Base-by-base conservation (phyloP, 2,888 invertebrate species). In the Desoria tigrina region DNA sequence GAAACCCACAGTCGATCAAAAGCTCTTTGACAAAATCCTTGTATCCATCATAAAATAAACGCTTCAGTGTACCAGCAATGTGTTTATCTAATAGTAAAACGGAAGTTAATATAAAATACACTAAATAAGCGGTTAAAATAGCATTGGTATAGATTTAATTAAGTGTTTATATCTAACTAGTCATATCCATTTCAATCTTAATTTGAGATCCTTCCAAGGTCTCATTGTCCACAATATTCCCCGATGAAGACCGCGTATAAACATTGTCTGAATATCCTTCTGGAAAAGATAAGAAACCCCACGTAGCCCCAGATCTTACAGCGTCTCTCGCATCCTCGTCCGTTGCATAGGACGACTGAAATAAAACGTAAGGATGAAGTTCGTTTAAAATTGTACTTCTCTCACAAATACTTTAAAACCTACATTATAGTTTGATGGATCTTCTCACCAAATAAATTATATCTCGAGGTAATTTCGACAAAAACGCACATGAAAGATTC, bases 241-340 rank as follows among this genome's bases (percentile, higher is more conserved):
- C 63, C 28, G 64, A 65, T 2, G 71, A 24, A 2, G 67, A 61
- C 57, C 69, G 54, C 1, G 65, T 58, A 53, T 61, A 66, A 21
- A 69, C 63, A 26, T 65, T 50, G 0, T 39, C 42, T 9, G 68
- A 66, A 39, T 66, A 73, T 21, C 58, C 62, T 1, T 53, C 42
- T 4, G 68, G 68, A 51, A 73, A 65, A 2, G 62, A 50, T 54
- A 73, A 49, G 39, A 65, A 71, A 14, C 73, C 73, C 73, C 73
- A 71, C 37, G 65, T 56, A 23, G 66, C 58, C 2, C 72, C 69
- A 1, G 37, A 32, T 42, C 59, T 45, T 11, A 70, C 63, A 11
- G 64, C 63, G 32, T 61, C n/a, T 23, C 61, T 39, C 1, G 70
- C 73, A 16, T 62, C 66, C 1, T 49, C 42, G 39, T 68, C 68